Conservation (phyloP, 2,888 invertebrate species). For the Platycnemis pennipes region DNA sequence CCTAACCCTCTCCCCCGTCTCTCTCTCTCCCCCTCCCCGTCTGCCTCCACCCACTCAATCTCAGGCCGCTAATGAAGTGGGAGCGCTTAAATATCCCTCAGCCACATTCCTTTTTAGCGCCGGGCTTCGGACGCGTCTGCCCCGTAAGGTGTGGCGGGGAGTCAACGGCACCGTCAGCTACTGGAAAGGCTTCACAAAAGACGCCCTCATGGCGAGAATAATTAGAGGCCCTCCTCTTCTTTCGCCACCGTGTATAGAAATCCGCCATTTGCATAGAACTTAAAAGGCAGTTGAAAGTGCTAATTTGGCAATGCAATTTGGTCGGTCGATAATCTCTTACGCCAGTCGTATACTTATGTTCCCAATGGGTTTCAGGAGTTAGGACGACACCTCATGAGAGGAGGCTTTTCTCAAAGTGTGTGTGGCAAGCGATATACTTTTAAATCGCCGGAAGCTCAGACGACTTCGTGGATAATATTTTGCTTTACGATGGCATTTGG, state of each 20-base stretch:
- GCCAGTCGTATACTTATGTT: not conserved
- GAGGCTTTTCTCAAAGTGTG: not conserved
- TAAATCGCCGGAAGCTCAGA: not conserved
- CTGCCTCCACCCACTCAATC: not conserved
- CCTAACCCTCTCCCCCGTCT: not conserved
- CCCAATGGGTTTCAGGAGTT: not conserved
- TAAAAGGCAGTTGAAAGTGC: not conserved
- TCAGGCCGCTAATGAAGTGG: not conserved
- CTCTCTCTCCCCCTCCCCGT: not conserved
- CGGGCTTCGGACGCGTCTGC: not conserved
- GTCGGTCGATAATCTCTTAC: not conserved
- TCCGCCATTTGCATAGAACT: not conserved
- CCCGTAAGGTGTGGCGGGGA: not conserved
- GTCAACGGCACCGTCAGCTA: not conserved
- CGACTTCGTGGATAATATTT: too few relatives aligned
- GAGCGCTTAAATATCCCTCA: not conserved
- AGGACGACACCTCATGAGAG: not conserved
- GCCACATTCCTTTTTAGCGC: not conserved
- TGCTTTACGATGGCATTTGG: too few relatives aligned
- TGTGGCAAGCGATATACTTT: not conserved
- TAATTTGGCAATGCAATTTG: not conserved
- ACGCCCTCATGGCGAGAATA: not conserved
- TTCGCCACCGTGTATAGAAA: not conserved
- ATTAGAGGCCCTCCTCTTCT: not conserved
- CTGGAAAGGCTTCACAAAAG: not conserved